These are phyloP conservation scores for Imbricaverruca yamaguchii DNA, from an alignment of 2,888 invertebrate genomes.

Conservation along the genomic window DNA sequence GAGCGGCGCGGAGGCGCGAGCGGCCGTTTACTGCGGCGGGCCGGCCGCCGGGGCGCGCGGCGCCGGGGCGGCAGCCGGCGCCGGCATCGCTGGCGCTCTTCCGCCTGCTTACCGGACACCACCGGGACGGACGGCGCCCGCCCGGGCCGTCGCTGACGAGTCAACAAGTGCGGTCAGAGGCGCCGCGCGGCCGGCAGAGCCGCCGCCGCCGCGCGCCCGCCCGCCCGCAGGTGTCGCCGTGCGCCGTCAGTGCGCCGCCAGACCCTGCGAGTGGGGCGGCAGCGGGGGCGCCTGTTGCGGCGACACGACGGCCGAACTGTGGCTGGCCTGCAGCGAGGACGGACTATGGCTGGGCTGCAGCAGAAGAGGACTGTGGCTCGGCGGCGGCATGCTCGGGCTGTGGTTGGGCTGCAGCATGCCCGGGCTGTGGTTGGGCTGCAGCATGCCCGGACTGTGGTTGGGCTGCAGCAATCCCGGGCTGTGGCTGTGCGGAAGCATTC, in stretches of 20 bases:
- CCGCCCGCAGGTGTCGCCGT: neutral
- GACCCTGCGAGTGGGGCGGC: slow-evolving; percentile 11
- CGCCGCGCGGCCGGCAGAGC: neutral
- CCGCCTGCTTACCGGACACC: neutral
- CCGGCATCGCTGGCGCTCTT: neutral
- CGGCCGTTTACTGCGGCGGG: neutral
- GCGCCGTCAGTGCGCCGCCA: slow-evolving; percentile 11
- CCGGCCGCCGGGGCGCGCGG: neutral
- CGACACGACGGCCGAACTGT: neutral
- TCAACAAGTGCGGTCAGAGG: neutral
- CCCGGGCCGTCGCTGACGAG: neutral
- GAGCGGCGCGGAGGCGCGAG: neutral
- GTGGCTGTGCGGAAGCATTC: no score
- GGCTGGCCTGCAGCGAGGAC: neutral
- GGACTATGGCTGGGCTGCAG: neutral
- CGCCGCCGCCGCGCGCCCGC: neutral
- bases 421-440: no score
- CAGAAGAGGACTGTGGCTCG: no score
- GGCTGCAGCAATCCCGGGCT: no score
- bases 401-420: neutral
- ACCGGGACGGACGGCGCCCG: neutral
- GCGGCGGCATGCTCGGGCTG: neutral
- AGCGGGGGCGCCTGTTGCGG: neutral
- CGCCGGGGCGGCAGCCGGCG: neutral
- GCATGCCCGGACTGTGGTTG: no score